phyloP scores from a whole-genome alignment of 2,113 vertebrate genomes.

The Gymnogyps californianus region DNA sequence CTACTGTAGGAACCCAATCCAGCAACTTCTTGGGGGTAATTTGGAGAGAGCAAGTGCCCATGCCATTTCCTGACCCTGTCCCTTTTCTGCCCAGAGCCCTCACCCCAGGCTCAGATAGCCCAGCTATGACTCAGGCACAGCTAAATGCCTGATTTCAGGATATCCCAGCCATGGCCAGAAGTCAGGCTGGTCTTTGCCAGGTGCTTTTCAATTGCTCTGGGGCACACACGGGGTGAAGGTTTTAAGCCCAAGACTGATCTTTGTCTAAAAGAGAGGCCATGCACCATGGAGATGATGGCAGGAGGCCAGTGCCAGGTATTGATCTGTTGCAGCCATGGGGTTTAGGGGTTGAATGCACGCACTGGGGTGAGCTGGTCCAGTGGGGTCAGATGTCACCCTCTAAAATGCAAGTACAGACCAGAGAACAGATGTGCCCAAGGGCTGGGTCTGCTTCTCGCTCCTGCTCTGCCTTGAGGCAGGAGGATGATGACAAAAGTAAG shows the following conservation, averaged over 20 bases:
- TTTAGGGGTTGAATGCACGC: background rate
- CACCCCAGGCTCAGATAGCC: background rate
- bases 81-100: background rate
- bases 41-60: background rate
- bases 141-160: background rate
- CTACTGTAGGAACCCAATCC: background rate
- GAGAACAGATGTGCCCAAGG: background rate
- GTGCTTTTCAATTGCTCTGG: background rate
- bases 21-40: background rate
- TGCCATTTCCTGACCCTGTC: too few relatives aligned
- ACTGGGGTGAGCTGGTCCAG: background rate
- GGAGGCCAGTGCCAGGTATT: background rate
- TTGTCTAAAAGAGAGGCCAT: background rate
- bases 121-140: background rate
- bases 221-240: background rate
- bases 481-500: background rate
- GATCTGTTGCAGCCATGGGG: background rate
- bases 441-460: background rate
- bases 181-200: background rate
- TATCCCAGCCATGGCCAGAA: background rate
- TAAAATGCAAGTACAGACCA: background rate
- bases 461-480: background rate
- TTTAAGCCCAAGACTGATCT: background rate
- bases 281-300: background rate
- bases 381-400: accelerated